phyloP scores from a whole-genome alignment of 2,113 vertebrate species.

The Poeciliopsis turrubarensis region DNA sequence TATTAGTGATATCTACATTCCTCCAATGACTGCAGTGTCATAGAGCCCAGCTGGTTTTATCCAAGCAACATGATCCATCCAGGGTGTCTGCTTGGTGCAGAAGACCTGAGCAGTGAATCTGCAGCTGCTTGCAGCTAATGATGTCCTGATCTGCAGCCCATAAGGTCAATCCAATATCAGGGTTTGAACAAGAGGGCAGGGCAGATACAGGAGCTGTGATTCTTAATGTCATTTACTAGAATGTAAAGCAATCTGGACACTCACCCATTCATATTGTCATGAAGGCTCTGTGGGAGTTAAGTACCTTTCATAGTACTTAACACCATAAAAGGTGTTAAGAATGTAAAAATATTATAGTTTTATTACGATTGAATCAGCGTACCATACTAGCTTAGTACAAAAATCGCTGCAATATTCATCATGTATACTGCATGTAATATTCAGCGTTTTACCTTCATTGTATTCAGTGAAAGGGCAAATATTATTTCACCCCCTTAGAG shows the following conservation, averaged over 20 bases:
- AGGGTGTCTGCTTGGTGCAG: conserved; percentile 45
- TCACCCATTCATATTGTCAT: neutral
- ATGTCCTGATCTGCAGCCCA: conserved; percentile 66
- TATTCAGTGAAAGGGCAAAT: too few species aligned
- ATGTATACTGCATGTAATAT: too few species aligned
- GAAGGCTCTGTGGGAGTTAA: conserved; percentile 31
- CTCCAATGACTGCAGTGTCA: conserved; percentile 52
- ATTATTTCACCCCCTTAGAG: too few species aligned
- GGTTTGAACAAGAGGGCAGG: conserved; percentile 32
- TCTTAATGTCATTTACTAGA: conserved; percentile 42
- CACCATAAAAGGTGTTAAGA: too few species aligned
- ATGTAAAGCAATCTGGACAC: conserved; percentile 13
- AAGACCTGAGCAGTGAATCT: conserved; percentile 57
- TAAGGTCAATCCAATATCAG: conserved; percentile 76
- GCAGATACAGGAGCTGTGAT: conserved; percentile 12
- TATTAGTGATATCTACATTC: conserved; percentile 63
- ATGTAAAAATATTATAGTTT: conserved; percentile 1
- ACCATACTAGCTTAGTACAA: neutral
- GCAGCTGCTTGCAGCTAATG: conserved; percentile 62
- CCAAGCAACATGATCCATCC: conserved; percentile 62
- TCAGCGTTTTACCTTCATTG: too few species aligned
- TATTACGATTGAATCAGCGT: conserved; percentile 6
- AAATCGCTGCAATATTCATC: too few species aligned
- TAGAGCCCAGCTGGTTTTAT: conserved; percentile 59
- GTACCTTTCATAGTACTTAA: conserved; percentile 27